These are phyloP conservation scores for Heliconius sara DNA, from an alignment of 2,888 invertebrate species.

Conservation along the genomic window DNA sequence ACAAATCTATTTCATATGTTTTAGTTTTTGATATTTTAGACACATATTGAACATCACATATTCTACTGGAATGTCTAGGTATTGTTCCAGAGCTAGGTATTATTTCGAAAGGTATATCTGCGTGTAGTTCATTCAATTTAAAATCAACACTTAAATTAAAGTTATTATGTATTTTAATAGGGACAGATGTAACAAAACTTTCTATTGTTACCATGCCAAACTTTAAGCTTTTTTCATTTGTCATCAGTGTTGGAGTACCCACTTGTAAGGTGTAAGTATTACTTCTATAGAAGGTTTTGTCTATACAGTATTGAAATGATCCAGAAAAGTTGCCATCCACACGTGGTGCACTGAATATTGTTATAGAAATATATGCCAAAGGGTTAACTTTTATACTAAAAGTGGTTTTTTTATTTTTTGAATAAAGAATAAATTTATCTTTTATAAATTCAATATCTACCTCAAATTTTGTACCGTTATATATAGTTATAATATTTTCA, in stretches of 20 bases:
- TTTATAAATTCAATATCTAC: constrained; percentile 59
- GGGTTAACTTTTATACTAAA: constrained; percentile 60
- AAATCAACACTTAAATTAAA: constrained; percentile 69
- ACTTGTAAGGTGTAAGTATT: constrained; percentile 67
- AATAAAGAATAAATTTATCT: constrained; percentile 62
- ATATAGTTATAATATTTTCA: constrained; percentile 60
- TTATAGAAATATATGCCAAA: constrained; percentile 54
- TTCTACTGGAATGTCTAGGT: constrained; percentile 63
- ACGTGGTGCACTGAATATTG: constrained; percentile 61
- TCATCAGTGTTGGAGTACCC: constrained; percentile 61
- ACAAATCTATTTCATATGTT: constrained; percentile 67
- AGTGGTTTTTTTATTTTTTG: constrained; percentile 56
- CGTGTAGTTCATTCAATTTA: constrained; percentile 62
- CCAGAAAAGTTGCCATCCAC: constrained; percentile 60
- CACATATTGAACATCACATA: constrained; percentile 68
- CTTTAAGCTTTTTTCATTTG: constrained; percentile 67
- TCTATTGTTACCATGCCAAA: constrained; percentile 79
- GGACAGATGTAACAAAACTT: constrained; percentile 69
- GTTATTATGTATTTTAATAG: constrained; percentile 67
- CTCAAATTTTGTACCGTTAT: constrained; percentile 65
- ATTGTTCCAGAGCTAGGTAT: constrained; percentile 65
- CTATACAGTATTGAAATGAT: constrained; percentile 66
- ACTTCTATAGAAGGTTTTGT: constrained; percentile 63
- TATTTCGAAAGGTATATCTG: constrained; percentile 73
- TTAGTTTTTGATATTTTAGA: constrained; percentile 71